Conservation (phyloP, 1,140 invertebrate genomes). For the Aphelinus atriplicis region DNA sequence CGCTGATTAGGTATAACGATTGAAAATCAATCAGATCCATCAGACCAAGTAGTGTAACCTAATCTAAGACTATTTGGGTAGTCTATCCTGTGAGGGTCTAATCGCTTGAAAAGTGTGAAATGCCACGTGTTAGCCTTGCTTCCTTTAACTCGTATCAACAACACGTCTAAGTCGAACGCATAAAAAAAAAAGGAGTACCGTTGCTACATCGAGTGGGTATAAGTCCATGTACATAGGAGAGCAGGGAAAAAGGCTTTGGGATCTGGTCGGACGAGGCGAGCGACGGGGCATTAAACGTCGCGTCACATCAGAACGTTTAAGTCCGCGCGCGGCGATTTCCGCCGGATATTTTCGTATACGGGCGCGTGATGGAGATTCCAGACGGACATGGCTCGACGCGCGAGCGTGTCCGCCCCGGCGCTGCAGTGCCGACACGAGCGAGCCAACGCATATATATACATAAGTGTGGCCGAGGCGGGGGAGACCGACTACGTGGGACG, state of each 20-base stretch:
- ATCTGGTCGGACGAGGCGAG: too few species aligned
- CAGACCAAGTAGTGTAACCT: too few species aligned
- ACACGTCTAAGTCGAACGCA: constrained; percentile 2
- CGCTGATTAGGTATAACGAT: too few species aligned
- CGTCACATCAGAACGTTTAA: constrained; percentile 31
- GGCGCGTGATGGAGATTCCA: constrained; percentile 22
- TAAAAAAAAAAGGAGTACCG: background rate
- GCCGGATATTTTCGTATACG: constrained; percentile 32
- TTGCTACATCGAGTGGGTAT: background rate
- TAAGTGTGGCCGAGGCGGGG: constrained; percentile 45
- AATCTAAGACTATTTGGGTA: too few species aligned
- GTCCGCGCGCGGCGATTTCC: constrained; percentile 24
- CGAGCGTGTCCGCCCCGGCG: constrained; percentile 27
- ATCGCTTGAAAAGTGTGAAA: too few species aligned
- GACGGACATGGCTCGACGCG: background rate
- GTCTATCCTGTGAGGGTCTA: too few species aligned
- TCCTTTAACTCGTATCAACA: background rate
- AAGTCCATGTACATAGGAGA: too few species aligned
- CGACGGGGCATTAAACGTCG: constrained; percentile 14
- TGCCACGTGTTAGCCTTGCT: too few species aligned
- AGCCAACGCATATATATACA: background rate
- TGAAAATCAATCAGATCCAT: too few species aligned
- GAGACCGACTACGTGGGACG: constrained; percentile 47
- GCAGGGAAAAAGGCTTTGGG: too few species aligned
- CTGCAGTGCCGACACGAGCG: background rate